Percentiles rank a stretch among this genome's conserved stretches.
Evolutionary conservation across 2,797 vertebrate species (phyloP).

Genomic region (Aplochiton taeniatus): DNA sequence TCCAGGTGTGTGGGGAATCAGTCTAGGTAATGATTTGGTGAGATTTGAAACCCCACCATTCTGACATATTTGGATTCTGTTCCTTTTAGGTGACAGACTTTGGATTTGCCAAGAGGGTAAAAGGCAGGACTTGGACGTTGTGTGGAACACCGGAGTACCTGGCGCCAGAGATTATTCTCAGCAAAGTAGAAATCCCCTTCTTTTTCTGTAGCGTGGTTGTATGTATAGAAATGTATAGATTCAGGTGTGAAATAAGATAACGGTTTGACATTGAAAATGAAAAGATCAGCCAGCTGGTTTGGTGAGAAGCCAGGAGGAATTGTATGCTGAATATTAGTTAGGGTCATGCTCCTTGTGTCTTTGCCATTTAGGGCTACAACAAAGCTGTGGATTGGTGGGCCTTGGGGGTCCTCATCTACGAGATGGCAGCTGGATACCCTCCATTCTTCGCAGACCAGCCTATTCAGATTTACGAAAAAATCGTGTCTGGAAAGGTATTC

Average conservation of each 20-base stretch:
- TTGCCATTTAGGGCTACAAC: constrained; percentile 90
- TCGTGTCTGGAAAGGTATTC: constrained; percentile 96
- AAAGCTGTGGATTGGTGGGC: constrained; percentile 99
- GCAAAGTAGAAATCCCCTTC: constrained; percentile 82
- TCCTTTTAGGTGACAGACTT: constrained; percentile 79
- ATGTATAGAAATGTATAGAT: no score
- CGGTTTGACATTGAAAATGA: no score
- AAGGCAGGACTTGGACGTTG: constrained; percentile 99
- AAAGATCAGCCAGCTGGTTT: no score
- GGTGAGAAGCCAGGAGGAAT: no score
- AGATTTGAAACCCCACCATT: not conserved
- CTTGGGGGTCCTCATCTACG: constrained; percentile 96
- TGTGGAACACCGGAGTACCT: constrained; percentile 98
- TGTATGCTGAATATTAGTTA: no score
- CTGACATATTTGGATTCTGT: not conserved
- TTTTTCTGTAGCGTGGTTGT: no score
- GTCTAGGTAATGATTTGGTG: not conserved
- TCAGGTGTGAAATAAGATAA: no score
- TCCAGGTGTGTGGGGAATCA: constrained; percentile 84
- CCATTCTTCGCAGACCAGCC: constrained; percentile 99
- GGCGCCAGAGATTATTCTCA: constrained; percentile 98
- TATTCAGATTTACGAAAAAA: constrained; percentile 99
- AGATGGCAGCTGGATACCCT: constrained; percentile 99
- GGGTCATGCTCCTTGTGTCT: not conserved
- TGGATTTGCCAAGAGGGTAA: constrained; percentile 98